Percentiles rank a stretch among this genome's conserved stretches.
These are phyloP conservation scores for Neomorphus geoffroyi DNA, from an alignment of 2,797 vertebrate species.

Conservation along the genomic window DNA sequence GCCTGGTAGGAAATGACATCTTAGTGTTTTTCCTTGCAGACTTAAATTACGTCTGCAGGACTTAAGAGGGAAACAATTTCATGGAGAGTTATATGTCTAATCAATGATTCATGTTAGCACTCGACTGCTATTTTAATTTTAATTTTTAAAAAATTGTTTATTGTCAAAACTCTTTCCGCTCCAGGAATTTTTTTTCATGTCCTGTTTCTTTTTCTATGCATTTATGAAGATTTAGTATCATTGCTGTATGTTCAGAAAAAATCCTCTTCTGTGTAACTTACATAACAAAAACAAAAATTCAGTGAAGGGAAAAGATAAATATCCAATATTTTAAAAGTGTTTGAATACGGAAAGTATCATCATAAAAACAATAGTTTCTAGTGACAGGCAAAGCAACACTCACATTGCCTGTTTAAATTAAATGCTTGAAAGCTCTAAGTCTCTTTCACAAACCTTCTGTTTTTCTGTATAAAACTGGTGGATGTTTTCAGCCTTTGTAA, in stretches of 20 bases:
- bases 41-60: not conserved
- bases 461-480: not conserved
- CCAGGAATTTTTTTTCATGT: not conserved
- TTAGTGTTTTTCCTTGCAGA: not conserved
- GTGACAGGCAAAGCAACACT: constrained; percentile 3
- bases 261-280: not conserved
- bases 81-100: not conserved
- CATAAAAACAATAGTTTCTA: constrained; percentile 6
- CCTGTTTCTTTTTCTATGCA: not conserved
- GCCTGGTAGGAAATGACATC: not conserved
- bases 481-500: not conserved
- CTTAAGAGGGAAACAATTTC: not conserved
- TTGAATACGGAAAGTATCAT: constrained; percentile 19
- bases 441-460: not conserved
- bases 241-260: not conserved
- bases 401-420: not conserved
- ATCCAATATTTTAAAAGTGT: not conserved
- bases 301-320: constrained; percentile 19
- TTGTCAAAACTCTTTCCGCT: constrained; percentile 19
- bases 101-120: not conserved
- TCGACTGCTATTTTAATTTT: not conserved
- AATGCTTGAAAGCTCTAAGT: not conserved
- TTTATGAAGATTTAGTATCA: constrained; percentile 18
- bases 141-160: not conserved
- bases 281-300: not conserved